These are phyloP conservation scores for Leptoteleia sp. DNA, from an alignment of 1,140 invertebrate genomes.

Conservation along the genomic window DNA sequence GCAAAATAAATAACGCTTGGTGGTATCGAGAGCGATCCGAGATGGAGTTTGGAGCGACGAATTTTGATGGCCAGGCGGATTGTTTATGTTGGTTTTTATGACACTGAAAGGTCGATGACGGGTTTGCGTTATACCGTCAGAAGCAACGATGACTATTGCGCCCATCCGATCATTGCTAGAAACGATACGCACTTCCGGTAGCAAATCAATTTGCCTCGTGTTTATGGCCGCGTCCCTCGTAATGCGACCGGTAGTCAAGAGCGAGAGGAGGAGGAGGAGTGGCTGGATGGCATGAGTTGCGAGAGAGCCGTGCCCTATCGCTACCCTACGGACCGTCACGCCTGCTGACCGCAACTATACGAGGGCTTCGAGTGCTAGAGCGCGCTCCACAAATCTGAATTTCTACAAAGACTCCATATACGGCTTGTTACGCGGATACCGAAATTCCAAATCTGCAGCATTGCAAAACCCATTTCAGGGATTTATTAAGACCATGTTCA, in stretches of 20 bases:
- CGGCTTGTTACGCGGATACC: constrained; percentile 21
- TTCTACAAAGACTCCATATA: constrained; percentile 39
- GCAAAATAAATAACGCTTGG: no score
- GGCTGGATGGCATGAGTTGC: constrained; percentile 67
- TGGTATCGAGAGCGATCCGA: constrained; percentile 1
- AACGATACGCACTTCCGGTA: constrained; percentile 79
- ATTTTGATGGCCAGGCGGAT: constrained; percentile 23
- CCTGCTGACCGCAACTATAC: constrained; percentile 79
- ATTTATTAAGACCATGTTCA: no score
- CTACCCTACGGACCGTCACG: constrained; percentile 79
- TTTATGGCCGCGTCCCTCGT: constrained; percentile 78
- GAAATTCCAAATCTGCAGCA: no score
- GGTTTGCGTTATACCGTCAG: constrained; percentile 15
- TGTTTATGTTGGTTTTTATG: constrained; percentile 50
- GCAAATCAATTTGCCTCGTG: constrained; percentile 80
- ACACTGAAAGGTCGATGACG: constrained; percentile 36
- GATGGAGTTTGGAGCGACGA: constrained; percentile 9
- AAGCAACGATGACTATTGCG: constrained; percentile 52
- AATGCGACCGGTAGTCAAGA: constrained; percentile 74
- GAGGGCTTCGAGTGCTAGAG: constrained; percentile 68
- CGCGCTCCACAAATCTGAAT: constrained; percentile 62
- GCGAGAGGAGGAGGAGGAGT: constrained; percentile 64
- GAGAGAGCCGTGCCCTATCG: constrained; percentile 66
- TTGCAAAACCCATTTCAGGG: no score
- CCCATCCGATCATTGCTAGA: constrained; percentile 76